Conservation (phyloP, 2,797 vertebrate genomes). For the Siniperca undulata region DNA sequence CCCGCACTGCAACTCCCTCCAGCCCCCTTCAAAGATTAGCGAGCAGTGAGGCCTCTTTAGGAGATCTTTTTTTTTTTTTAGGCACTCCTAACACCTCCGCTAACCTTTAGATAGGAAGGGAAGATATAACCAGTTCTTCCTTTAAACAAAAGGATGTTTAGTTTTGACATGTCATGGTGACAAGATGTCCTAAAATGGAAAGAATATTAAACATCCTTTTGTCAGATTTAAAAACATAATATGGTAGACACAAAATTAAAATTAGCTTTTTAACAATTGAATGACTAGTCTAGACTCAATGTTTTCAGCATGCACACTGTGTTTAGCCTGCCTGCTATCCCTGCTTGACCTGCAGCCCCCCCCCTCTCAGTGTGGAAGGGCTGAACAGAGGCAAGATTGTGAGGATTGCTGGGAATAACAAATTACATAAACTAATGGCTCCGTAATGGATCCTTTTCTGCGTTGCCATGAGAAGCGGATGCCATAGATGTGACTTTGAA, state of each 20-base stretch:
- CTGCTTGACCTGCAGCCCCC: constrained; percentile 24
- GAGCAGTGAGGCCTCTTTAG: constrained; percentile 4
- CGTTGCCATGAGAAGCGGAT: constrained; percentile 22
- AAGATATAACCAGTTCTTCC: constrained; percentile 24
- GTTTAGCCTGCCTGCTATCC: constrained; percentile 25
- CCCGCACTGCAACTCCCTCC: not conserved
- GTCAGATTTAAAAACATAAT: constrained; percentile 8
- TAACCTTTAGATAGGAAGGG: constrained; percentile 6
- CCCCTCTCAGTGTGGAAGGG: constrained; percentile 36
- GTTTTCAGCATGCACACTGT: not conserved
- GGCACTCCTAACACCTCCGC: not conserved
- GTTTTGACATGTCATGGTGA: constrained; percentile 12
- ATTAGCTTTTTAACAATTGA: not conserved
- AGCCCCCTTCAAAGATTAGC: not conserved
- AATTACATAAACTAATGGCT: constrained; percentile 68
- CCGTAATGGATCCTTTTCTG: constrained; percentile 53
- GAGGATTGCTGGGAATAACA: constrained; percentile 67
- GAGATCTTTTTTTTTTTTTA: not conserved
- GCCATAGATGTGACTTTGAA: constrained; percentile 59
- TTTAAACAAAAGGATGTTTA: constrained; percentile 35
- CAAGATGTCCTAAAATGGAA: constrained; percentile 6
- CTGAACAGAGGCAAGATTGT: constrained; percentile 47
- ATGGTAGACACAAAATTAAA: not conserved
- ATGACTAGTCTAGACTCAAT: not conserved
- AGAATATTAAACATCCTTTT: constrained; percentile 39